phyloP scores from a whole-genome alignment of 2,797 vertebrate genomes.

The Meriones psammophilus region DNA sequence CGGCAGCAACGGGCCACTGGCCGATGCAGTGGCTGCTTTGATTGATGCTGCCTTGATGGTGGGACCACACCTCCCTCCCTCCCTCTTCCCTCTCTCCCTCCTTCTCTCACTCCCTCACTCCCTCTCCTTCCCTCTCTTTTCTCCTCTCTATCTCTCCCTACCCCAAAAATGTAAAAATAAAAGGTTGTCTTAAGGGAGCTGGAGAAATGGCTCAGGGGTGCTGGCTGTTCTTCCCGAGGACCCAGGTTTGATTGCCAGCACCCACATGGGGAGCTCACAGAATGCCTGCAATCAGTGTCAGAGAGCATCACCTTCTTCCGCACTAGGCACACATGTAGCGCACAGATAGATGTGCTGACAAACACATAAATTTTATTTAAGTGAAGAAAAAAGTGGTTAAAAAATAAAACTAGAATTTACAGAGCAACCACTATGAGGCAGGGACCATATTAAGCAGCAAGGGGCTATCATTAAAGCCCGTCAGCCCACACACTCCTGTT shows the following conservation, averaged over 20 bases:
- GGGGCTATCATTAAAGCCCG: neutral
- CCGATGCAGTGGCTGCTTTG: no score
- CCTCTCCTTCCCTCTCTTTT: neutral
- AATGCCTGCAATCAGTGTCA: neutral
- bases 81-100: no score
- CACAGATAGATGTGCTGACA: neutral
- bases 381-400: neutral
- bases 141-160: neutral
- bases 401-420: neutral
- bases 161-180: neutral
- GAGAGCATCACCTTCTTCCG: neutral
- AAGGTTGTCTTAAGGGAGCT: neutral
- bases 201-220: no score
- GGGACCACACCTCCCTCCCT: neutral
- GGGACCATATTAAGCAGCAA: neutral
- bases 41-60: no score
- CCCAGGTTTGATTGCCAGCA: neutral
- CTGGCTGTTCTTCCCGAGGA: neutral
- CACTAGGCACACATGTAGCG: neutral
- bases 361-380: neutral
- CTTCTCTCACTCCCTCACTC: neutral
- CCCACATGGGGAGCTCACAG: neutral
- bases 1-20: no score
- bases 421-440: neutral
- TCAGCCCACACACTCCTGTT: neutral